Evolutionary conservation across 2,888 invertebrate species (phyloP), one percentile per base, ranked within the genome.

Genomic region (Leptinotarsa rubiginosa): DNA sequence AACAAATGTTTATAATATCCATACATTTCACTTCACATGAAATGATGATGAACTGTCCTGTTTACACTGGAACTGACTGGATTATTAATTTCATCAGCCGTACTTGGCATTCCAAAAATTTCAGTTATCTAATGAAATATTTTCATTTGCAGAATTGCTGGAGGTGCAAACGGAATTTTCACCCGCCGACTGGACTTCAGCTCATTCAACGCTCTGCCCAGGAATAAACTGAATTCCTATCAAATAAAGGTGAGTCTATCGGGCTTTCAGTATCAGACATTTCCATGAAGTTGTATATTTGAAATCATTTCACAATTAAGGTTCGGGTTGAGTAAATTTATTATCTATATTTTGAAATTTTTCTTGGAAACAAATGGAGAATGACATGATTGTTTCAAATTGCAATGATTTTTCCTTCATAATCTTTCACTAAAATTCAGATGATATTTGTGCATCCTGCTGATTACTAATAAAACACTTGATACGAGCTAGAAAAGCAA

Each of bases 221-320:
- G 94, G 89, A 95, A 96, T 88, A 98, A 98, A 91, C 94, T 97
- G 88, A 99, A 99, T 92, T 97, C 98, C 86, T 98, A 98, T 91
- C 97, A 98, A 92, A 98, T 99, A 88, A 98, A 98, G 96, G 97
- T 97, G 91, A 92, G 92, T 52, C 47, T 10, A 69, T 52, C 47
- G n/a, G 10, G 4, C 22, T 22, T 20, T 22, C 15, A 22, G 0
- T 20, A 15, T 56, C 4, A 22, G 22, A 3, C 20, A 4, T 56
- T 56, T 4, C 5, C 56, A 25, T 41, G n/a, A 41, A 41, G 31
- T 4, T 31, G n/a, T n/a, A 31, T 4, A 41, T 3, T 10, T 62
- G 10, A n/a, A 62, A 10, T 41, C 31, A 5, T 31, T 31, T 7
- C 31, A 5, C 5, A 31, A 31, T 31, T 31, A 5, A 31, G 7